Conservation (phyloP, 2,113 vertebrate genomes). For the Percina caprodes region DNA sequence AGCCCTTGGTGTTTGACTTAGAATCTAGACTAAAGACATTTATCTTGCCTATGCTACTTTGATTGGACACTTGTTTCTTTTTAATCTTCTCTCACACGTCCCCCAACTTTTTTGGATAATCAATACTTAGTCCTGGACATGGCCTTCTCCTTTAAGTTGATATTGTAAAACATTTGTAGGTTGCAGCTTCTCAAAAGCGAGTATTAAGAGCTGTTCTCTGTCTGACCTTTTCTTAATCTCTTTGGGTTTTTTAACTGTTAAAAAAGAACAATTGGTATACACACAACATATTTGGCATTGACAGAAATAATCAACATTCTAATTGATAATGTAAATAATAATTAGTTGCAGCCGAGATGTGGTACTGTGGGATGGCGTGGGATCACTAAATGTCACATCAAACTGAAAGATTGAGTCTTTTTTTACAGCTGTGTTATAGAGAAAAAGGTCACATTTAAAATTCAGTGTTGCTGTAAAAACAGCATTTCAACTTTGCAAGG, state of each 20-base stretch:
- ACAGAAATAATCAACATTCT: background rate
- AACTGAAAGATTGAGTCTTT: background rate
- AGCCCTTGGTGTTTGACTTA: background rate
- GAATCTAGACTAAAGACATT: too few relatives aligned
- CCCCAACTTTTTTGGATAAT: background rate
- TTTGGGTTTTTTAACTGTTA: background rate
- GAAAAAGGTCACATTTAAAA: constrained; percentile 17
- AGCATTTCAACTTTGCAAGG: background rate
- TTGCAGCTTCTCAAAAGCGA: background rate
- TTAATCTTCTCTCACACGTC: background rate
- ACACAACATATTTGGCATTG: background rate
- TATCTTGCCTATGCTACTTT: background rate
- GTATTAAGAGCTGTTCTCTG: background rate
- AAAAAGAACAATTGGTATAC: background rate
- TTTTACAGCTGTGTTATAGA: background rate
- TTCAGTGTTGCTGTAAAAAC: background rate
- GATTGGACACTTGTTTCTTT: background rate
- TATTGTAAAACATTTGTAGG: background rate
- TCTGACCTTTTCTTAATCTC: background rate
- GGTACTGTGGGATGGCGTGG: background rate
- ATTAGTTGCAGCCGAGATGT: background rate
- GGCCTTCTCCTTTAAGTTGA: background rate
- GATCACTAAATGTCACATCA: constrained; percentile 15
- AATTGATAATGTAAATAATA: background rate
- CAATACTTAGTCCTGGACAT: background rate